Percentiles rank a stretch among this genome's conserved stretches.
These are phyloP conservation scores for Coptodon rendalli DNA, from an alignment of 2,113 vertebrate species.

Conservation along the genomic window DNA sequence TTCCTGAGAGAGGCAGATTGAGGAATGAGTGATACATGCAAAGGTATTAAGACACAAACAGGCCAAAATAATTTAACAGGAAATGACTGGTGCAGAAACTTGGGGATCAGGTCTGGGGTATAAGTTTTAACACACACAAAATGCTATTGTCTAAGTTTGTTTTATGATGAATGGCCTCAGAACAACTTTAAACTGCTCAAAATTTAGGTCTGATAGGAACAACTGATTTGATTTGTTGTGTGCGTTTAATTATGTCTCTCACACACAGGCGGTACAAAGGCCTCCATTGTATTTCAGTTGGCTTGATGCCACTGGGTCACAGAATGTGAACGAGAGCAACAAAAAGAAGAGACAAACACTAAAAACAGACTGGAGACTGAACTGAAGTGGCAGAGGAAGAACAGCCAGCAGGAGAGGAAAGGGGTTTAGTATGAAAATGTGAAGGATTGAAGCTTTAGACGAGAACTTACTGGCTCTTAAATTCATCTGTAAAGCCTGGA, in stretches of 20 bases:
- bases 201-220: not conserved
- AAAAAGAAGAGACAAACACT: not conserved
- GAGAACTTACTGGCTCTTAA: conserved; percentile 71
- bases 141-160: not conserved
- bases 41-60: not conserved
- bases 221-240: not conserved
- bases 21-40: not conserved
- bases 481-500: conserved; percentile 77
- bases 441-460: not conserved
- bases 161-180: not conserved
- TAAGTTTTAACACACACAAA: not conserved
- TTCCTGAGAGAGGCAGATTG: conserved; percentile 69
- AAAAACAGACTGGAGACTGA: not conserved
- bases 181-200: not conserved
- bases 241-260: not conserved
- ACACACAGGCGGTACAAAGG: conserved; percentile 19
- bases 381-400: not conserved
- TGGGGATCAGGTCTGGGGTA: not conserved
- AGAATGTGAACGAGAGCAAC: not conserved
- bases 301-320: conserved; percentile 30
- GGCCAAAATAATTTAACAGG: not conserved
- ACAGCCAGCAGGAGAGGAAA: not conserved
- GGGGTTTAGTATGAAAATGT: not conserved
- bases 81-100: not conserved
- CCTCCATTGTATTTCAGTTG: conserved; percentile 25